A percentile compares a stretch with the other conserved stretches of the same genome.
phyloP scores from a whole-genome alignment of 2,888 invertebrate genomes.

The Homarus gammarus region DNA sequence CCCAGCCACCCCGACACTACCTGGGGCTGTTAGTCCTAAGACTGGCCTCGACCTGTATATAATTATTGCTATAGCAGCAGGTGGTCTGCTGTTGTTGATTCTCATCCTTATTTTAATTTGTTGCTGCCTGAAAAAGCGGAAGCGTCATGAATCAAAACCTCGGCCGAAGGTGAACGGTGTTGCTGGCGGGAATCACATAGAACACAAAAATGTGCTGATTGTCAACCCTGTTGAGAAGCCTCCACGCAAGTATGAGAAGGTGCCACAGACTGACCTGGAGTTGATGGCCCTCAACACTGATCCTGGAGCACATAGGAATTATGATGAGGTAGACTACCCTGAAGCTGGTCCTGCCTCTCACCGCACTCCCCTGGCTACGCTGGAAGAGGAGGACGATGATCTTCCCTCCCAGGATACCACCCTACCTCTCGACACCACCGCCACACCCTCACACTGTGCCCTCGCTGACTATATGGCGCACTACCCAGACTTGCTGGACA shows the following conservation, averaged over 20 bases:
- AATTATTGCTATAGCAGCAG: constrained; percentile 61
- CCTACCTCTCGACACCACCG: constrained; percentile 36
- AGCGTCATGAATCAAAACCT: constrained; percentile 77
- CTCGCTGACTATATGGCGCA: constrained; percentile 41
- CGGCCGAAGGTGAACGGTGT: constrained; percentile 82
- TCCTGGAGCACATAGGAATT: constrained; percentile 68
- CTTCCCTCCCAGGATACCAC: constrained; percentile 59
- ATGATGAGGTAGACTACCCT: constrained; percentile 74
- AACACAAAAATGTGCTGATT: constrained; percentile 91
- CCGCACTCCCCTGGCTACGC: constrained; percentile 61
- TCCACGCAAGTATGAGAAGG: constrained; percentile 76
- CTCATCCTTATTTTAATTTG: constrained; percentile 82
- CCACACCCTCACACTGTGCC: constrained; percentile 24
- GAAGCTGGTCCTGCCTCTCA: constrained; percentile 78
- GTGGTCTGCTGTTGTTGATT: constrained; percentile 56
- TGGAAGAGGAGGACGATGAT: constrained; percentile 72
- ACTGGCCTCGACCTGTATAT: constrained; percentile 48
- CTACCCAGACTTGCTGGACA: constrained; percentile 71
- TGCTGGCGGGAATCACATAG: constrained; percentile 78
- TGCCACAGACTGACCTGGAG: constrained; percentile 77
- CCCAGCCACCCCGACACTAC: constrained; percentile 77
- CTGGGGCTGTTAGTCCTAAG: constrained; percentile 42
- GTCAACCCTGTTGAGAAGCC: constrained; percentile 79
- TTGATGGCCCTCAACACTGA: constrained; percentile 59
- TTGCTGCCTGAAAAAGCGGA: constrained; percentile 81